A percentile compares a stretch with the other conserved stretches of the same genome.
These are phyloP conservation scores for Venturia canescens DNA, from an alignment of 1,140 invertebrate species.

Conservation along the genomic window DNA sequence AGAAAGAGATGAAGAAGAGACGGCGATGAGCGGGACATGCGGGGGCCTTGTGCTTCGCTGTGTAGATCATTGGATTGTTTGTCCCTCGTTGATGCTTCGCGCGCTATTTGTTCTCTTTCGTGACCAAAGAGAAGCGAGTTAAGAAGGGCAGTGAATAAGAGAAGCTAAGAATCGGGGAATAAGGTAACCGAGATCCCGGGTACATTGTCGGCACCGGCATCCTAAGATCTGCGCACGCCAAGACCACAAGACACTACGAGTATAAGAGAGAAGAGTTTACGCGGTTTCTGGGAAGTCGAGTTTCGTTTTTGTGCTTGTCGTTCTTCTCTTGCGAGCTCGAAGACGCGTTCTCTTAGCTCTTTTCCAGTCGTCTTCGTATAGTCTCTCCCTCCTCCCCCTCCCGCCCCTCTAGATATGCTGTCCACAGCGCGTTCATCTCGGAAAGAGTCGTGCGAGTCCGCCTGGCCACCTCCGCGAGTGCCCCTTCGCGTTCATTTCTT, in stretches of 20 bases:
- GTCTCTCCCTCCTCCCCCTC: too few species aligned
- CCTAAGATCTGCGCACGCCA: conserved; percentile 60
- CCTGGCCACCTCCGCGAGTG: conserved; percentile 30
- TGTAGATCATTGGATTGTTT: conserved; percentile 25
- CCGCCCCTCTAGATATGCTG: conserved; percentile 13
- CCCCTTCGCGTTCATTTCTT: conserved; percentile 16
- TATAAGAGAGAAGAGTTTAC: conserved; percentile 59
- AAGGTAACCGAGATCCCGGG: conserved; percentile 26
- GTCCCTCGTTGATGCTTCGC: conserved; percentile 13
- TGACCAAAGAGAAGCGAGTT: background rate
- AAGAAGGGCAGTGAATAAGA: conserved; percentile 7
- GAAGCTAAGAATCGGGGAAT: conserved; percentile 28
- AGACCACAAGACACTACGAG: background rate
- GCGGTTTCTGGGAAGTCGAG: conserved; percentile 62
- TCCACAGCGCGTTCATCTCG: conserved; percentile 7
- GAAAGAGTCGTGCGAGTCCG: conserved; percentile 19
- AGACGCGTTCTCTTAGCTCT: conserved; percentile 7
- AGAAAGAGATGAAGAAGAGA: background rate
- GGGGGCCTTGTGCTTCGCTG: conserved; percentile 17
- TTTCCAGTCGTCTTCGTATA: background rate
- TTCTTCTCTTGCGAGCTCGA: conserved; percentile 37
- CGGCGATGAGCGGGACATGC: conserved; percentile 35
- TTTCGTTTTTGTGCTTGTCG: conserved; percentile 60
- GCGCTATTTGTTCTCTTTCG: background rate
- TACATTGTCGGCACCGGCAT: conserved; percentile 58